Percentiles rank a stretch among this genome's conserved stretches.
phyloP scores from a whole-genome alignment of 1,140 invertebrate genomes.

The Drosophila virilis region DNA sequence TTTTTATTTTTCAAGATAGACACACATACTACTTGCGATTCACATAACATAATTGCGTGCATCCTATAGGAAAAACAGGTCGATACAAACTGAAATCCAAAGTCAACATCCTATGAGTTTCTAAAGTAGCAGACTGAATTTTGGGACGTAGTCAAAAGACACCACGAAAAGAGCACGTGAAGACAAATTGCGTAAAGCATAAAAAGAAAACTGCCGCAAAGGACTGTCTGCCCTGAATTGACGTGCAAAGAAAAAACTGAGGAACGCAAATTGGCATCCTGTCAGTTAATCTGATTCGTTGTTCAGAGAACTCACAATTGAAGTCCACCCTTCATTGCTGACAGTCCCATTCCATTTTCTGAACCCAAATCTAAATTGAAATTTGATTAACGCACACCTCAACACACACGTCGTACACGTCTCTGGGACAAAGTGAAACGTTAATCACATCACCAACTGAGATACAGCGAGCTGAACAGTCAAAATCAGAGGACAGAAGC shows the following conservation, averaged over 20 bases:
- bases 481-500: constrained; percentile 10
- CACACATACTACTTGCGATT: too few species aligned
- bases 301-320: constrained; percentile 8
- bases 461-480: constrained; percentile 42
- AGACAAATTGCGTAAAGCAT: constrained; percentile 60
- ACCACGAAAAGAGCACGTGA: background rate
- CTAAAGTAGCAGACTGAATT: background rate
- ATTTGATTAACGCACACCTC: constrained; percentile 70
- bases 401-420: background rate
- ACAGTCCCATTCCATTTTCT: constrained; percentile 41
- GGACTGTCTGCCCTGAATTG: background rate
- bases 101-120: too few species aligned
- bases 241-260: background rate
- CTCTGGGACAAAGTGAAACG: constrained; percentile 34
- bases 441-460: constrained; percentile 58
- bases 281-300: constrained; percentile 8
- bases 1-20: too few species aligned
- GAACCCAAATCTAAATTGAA: constrained; percentile 66
- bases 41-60: too few species aligned
- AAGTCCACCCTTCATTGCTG: constrained; percentile 3
- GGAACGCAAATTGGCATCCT: constrained; percentile 6
- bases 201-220: constrained; percentile 42
- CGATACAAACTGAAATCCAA: too few species aligned
- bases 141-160: background rate
- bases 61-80: too few species aligned